A percentile compares a stretch with the other conserved stretches of the same genome.
Conservation (phyloP, 2,888 invertebrate species). For the Desoria tigrina region DNA sequence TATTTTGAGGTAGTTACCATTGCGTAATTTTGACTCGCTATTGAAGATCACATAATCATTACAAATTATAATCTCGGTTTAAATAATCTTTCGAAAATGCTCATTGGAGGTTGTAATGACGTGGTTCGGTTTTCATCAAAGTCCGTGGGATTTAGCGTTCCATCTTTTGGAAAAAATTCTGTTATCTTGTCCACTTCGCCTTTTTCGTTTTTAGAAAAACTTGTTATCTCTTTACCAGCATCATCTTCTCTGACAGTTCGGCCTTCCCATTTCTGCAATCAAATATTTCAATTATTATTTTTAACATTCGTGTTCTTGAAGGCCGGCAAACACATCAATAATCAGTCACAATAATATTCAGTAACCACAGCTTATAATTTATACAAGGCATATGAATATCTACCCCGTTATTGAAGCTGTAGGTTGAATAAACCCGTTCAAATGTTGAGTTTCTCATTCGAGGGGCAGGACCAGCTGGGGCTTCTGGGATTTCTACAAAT, state of each 20-base stretch:
- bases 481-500: neutral
- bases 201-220: conserved; percentile 6
- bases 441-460: conserved; percentile 8
- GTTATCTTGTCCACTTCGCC: conserved; percentile 20
- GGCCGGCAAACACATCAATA: too few relatives aligned
- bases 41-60: too few relatives aligned
- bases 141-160: neutral
- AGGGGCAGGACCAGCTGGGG: neutral
- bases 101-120: neutral
- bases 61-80: conserved; percentile 26
- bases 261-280: conserved; percentile 22
- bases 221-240: conserved; percentile 21
- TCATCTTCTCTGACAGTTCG: conserved; percentile 23
- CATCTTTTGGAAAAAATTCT: conserved; percentile 19
- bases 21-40: too few relatives aligned
- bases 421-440: conserved; percentile 18
- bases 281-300: neutral
- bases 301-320: too few relatives aligned
- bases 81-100: conserved; percentile 24
- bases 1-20: too few relatives aligned
- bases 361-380: too few relatives aligned
- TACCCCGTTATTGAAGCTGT: conserved; percentile 28
- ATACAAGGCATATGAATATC: too few relatives aligned
- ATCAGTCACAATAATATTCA: too few relatives aligned
- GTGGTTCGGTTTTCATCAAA: neutral